phyloP scores from a whole-genome alignment of 2,113 vertebrate species.

The Sylvia atricapilla region DNA sequence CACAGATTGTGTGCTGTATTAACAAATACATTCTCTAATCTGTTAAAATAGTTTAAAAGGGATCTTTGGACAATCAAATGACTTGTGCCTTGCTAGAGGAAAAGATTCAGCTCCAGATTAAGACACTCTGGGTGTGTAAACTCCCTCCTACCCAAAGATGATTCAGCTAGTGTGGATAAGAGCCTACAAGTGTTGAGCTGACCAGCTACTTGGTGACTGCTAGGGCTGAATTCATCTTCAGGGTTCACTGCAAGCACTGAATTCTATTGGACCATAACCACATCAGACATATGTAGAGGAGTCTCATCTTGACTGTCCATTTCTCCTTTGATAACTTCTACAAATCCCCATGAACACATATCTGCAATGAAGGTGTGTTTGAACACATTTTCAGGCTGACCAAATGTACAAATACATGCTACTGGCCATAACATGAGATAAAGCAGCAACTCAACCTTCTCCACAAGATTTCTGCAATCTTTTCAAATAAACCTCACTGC shows the following conservation, averaged over 20 bases:
- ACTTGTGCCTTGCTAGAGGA: neutral
- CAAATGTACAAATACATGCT: neutral
- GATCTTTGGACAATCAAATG: neutral
- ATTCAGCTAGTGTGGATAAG: neutral
- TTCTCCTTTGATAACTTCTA: neutral
- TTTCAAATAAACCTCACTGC: neutral
- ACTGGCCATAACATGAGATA: neutral
- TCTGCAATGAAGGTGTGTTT: neutral
- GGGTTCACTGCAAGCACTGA: neutral
- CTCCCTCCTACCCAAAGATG: neutral
- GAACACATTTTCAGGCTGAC: neutral
- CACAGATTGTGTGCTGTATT: neutral
- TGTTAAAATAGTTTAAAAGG: neutral
- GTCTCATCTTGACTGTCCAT: neutral
- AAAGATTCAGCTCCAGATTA: neutral
- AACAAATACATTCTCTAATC: neutral
- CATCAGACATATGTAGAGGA: neutral
- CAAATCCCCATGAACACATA: neutral
- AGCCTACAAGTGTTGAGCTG: neutral
- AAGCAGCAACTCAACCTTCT: neutral
- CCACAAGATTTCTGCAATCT: neutral
- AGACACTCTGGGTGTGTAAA: neutral
- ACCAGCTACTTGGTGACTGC: neutral
- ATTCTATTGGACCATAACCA: neutral
- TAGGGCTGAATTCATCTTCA: neutral